Base-by-base conservation (phyloP, 2,113 vertebrate genomes). In the Psittacula cyanocephala region DNA sequence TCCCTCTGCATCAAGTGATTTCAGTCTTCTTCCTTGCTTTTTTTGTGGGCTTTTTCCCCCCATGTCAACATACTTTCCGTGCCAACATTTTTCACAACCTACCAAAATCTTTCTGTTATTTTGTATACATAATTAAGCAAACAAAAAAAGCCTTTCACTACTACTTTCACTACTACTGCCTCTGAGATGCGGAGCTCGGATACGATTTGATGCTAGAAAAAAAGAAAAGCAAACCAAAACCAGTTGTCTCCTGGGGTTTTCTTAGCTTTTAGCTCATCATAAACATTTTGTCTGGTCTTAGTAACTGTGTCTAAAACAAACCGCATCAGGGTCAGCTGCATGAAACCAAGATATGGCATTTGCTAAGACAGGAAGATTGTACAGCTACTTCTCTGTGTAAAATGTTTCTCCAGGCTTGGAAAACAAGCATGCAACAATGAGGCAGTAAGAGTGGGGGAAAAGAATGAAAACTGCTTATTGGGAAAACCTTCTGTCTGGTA, bases 221-320 rank as follows among this genome's bases (percentile, higher is more conserved):
- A 89, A 78, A 29, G 43, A 89, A 79, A 91, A 22, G 17, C 69
- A 78, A 85, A 69, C 13, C 64, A 77, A 60, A 92, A 62, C 16
- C 31, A 39, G 33, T 44, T 68, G 20, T 94, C 89, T 95, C 71
- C 44, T 50, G 63, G 69, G 75, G 10, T 62, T 92, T 89, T 77
- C 89, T 53, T 52, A 57, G 47, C 41, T 93, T 93, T 90, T 75
- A 77, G 59, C 47, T 89, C 74, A 78, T 75, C 44, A 65, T 39
- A 94, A 95, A 86, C 68, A 78, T 86, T 88, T 63, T 46, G 62
- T 55, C 57, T 57, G 79, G 67, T 83, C 95, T 86, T 91, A 74
- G 60, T 74, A 88, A 91, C 64, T 3, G 10, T 89, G 62, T 76
- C 76, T 72, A 49, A 81, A 84, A 43, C 71, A 90, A 76, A 53